Conservation (phyloP, 2,797 vertebrate genomes). For the Rallus crepitans region DNA sequence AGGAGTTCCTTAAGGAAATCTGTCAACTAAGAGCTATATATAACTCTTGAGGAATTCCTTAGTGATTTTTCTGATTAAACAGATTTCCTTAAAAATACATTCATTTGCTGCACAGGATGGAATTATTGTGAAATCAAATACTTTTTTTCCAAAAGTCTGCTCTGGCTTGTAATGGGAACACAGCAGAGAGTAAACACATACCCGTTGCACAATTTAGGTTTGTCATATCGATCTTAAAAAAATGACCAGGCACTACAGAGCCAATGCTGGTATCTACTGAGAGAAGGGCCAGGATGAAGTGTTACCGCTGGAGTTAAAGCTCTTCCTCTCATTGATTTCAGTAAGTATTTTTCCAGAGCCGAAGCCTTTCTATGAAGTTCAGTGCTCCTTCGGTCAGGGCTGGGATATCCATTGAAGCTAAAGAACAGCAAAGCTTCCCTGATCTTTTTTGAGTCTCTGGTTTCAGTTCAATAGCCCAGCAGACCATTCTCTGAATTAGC, state of each 20-base stretch:
- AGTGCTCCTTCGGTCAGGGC: not conserved
- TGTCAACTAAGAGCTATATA: slow-evolving; percentile 61
- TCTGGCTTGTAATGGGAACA: slow-evolving; percentile 23
- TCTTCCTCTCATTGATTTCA: slow-evolving; percentile 23
- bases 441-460: not conserved
- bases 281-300: not conserved
- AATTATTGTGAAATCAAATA: slow-evolving; percentile 64
- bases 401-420: slow-evolving; percentile 10
- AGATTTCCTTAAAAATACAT: slow-evolving; percentile 64
- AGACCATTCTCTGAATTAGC: not conserved
- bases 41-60: slow-evolving; percentile 66
- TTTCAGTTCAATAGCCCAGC: not conserved
- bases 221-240: slow-evolving; percentile 34
- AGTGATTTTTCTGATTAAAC: slow-evolving; percentile 61
- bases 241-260: slow-evolving; percentile 24
- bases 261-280: not conserved
- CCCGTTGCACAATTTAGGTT: not conserved
- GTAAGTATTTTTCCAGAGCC: slow-evolving; percentile 36
- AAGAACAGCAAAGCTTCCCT: slow-evolving; percentile 32
- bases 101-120: slow-evolving; percentile 28
- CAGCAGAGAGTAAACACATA: not conserved
- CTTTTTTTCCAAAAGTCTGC: slow-evolving; percentile 42
- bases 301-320: slow-evolving; percentile 20
- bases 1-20: slow-evolving; percentile 53
- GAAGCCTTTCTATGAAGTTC: slow-evolving; percentile 2